A percentile compares a stretch with the other conserved stretches of the same genome.
Evolutionary conservation across 2,113 vertebrate genomes (phyloP).

Genomic region (Rhombomys opimus): DNA sequence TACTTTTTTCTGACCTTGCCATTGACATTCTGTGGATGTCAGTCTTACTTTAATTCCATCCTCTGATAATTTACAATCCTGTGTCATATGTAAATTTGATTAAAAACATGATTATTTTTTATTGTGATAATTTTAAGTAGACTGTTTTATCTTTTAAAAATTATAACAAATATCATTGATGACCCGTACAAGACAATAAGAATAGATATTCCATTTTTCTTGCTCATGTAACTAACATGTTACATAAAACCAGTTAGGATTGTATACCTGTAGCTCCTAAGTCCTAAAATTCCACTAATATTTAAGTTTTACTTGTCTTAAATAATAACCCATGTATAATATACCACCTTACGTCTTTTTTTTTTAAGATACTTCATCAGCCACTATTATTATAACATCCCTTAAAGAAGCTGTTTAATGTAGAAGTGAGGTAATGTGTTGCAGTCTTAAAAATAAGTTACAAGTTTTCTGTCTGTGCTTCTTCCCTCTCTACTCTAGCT

Average conservation of each 20-base stretch:
- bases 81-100: neutral
- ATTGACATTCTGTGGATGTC: no score
- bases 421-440: neutral
- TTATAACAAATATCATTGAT: no score
- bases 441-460: neutral
- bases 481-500: neutral
- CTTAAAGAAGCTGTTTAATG: neutral
- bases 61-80: neutral
- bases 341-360: no score
- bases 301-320: neutral
- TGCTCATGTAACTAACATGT: no score
- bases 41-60: neutral
- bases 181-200: no score
- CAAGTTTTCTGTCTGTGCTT: neutral
- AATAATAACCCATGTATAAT: no score
- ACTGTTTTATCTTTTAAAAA: no score
- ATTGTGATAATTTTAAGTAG: neutral
- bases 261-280: no score
- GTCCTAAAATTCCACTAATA: neutral
- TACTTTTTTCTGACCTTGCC: no score
- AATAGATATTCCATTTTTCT: no score
- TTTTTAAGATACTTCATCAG: neutral
- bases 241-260: no score
- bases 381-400: neutral
- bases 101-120: neutral